A percentile compares a stretch with the other conserved stretches of the same genome.
phyloP scores from a whole-genome alignment of 2,113 vertebrate genomes.

The Perognathus longimembris region DNA sequence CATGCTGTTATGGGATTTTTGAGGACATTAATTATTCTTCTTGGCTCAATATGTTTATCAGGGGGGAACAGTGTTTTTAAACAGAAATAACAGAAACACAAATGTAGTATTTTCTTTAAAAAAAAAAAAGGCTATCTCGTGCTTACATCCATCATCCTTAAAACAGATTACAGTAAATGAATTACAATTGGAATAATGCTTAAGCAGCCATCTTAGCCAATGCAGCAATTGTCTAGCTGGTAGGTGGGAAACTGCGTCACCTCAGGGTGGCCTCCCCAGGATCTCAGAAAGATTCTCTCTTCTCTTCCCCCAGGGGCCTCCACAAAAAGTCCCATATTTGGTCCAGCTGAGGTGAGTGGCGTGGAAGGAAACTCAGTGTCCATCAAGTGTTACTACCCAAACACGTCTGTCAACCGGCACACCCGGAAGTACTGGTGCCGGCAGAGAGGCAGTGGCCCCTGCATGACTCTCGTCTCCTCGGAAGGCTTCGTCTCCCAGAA shows the following conservation, averaged over 20 bases:
- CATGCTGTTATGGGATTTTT: neutral
- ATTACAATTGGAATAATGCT: neutral
- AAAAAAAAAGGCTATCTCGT: neutral
- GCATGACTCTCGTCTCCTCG: slow-evolving; percentile 72
- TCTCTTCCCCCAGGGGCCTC: slow-evolving; percentile 67
- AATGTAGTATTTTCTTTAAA: neutral
- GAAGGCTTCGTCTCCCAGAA: fast-evolving
- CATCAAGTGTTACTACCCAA: slow-evolving; percentile 86
- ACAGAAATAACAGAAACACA: neutral
- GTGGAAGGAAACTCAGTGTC: neutral
- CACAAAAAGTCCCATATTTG: slow-evolving; percentile 83
- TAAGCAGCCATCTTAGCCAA: neutral
- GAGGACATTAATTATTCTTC: neutral
- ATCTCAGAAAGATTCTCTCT: slow-evolving; percentile 14
- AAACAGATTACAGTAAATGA: neutral
- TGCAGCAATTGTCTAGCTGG: neutral
- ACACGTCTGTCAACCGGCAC: slow-evolving; percentile 73
- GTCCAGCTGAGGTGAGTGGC: slow-evolving; percentile 75
- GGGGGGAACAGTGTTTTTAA: neutral
- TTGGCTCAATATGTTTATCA: slow-evolving; percentile 31
- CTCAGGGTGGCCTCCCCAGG: fast-evolving
- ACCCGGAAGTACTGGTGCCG: slow-evolving; percentile 87
- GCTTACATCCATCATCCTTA: neutral
- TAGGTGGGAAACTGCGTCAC: neutral
- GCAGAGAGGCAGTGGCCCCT: neutral